A percentile compares a stretch with the other conserved stretches of the same genome.
phyloP scores from a whole-genome alignment of 2,113 vertebrate genomes.

The Nerophis ophidion region DNA sequence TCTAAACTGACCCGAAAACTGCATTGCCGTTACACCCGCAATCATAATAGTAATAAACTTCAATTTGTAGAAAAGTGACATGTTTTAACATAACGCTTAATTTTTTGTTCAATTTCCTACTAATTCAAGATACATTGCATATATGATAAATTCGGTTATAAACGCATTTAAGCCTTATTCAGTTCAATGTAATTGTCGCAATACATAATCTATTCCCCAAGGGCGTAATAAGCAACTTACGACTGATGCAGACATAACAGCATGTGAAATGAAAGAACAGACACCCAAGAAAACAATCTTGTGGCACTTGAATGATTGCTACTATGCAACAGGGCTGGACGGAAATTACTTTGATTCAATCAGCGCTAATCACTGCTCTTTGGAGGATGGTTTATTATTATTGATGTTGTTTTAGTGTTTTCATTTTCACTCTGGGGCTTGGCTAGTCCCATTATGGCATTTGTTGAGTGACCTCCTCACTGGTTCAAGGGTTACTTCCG shows the following conservation, averaged over 20 bases:
- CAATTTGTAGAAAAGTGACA: too few species aligned
- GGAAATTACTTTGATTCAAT: slow-evolving; percentile 48
- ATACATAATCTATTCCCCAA: background rate
- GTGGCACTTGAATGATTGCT: slow-evolving; percentile 19
- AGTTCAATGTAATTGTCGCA: too few species aligned
- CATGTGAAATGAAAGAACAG: background rate
- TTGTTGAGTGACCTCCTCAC: slow-evolving; percentile 14
- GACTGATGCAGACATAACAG: too few species aligned
- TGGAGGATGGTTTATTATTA: slow-evolving; percentile 14
- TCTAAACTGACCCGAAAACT: too few species aligned
- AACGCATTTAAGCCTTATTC: background rate
- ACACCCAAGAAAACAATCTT: slow-evolving; percentile 1
- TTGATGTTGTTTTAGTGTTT: slow-evolving; percentile 30
- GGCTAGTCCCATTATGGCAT: slow-evolving; percentile 17
- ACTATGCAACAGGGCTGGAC: slow-evolving; percentile 21
- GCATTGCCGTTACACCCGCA: too few species aligned
- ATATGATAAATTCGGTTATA: background rate
- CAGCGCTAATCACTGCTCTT: slow-evolving; percentile 37
- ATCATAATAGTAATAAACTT: too few species aligned
- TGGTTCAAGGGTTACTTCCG: background rate
- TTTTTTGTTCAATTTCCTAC: too few species aligned
- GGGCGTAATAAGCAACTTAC: background rate
- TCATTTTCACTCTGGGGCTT: slow-evolving; percentile 12
- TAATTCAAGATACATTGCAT: too few species aligned
- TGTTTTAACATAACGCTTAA: too few species aligned